These are phyloP conservation scores for Pocota personata DNA, from an alignment of 2,888 invertebrate species.

Conservation along the genomic window DNA sequence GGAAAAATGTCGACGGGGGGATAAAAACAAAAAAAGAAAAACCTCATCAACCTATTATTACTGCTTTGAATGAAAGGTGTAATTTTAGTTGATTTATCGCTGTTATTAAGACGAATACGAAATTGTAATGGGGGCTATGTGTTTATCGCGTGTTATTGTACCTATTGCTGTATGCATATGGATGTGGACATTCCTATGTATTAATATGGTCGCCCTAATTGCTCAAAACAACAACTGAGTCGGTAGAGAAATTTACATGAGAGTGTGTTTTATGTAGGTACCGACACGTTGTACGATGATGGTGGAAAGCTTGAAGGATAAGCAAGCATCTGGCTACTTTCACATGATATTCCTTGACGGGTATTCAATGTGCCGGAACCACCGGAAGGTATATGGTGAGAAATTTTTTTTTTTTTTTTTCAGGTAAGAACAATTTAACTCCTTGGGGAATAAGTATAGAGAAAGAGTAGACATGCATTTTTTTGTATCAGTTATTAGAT, in stretches of 20 bases:
- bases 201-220: slow-evolving; percentile 44
- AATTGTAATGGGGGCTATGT: slow-evolving; percentile 58
- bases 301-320: slow-evolving; percentile 29
- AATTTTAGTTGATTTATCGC: slow-evolving; percentile 82
- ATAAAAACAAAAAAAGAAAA: slow-evolving; percentile 10
- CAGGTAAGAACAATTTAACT: not conserved
- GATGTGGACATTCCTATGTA: slow-evolving; percentile 25
- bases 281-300: not conserved
- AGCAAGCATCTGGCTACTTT: slow-evolving; percentile 46
- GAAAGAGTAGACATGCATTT: too few species aligned
- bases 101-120: slow-evolving; percentile 79
- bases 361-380: slow-evolving; percentile 31
- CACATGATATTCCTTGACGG: slow-evolving; percentile 31
- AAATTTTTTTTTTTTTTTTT: slow-evolving; percentile 1
- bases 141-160: slow-evolving; percentile 60
- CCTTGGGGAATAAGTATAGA: not conserved
- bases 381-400: not conserved
- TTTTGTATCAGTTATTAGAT: too few species aligned
- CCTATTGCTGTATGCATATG: not conserved
- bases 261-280: not conserved
- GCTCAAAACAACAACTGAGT: slow-evolving; percentile 42
- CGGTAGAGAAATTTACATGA: slow-evolving; percentile 69
- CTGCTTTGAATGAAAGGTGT: slow-evolving; percentile 80
- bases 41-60: slow-evolving; percentile 70
- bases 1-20: slow-evolving; percentile 37